Evolutionary conservation across 2,797 vertebrate species (phyloP).

Genomic region (Pseudotriccus pelzelni): DNA sequence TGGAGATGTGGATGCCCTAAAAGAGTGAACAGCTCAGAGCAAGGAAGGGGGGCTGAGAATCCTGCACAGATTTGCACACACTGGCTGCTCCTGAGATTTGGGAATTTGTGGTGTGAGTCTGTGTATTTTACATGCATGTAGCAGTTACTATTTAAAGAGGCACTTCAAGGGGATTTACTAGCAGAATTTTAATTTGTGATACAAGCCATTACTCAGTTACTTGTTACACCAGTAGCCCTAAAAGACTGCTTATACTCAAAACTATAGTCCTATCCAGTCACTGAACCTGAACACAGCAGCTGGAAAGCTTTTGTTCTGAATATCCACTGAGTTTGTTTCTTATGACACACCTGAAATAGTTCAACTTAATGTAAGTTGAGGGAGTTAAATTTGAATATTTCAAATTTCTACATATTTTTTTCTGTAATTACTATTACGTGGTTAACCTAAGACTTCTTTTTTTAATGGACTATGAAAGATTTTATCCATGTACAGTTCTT

Average conservation of each 20-base stretch:
- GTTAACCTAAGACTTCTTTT: not conserved
- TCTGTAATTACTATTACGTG: not conserved
- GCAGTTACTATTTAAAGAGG: conserved; percentile 20
- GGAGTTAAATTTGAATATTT: conserved; percentile 2
- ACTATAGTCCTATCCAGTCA: not conserved
- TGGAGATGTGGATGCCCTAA: not conserved
- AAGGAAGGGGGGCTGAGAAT: not conserved
- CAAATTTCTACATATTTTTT: not conserved
- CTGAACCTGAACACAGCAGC: conserved; percentile 1
- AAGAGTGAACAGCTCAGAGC: not conserved
- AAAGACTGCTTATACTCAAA: not conserved
- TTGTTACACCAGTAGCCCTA: conserved; percentile 3
- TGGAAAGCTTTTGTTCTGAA: conserved; percentile 29
- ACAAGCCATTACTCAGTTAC: not conserved
- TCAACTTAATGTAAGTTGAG: conserved; percentile 62
- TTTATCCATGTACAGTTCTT: not conserved
- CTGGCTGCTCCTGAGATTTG: conserved; percentile 29
- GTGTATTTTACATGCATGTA: not conserved
- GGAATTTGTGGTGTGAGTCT: not conserved
- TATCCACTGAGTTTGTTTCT: conserved; percentile 20
- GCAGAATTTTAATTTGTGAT: conserved; percentile 4
- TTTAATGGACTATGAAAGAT: not conserved
- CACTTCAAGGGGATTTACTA: conserved; percentile 38
- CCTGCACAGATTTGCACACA: not conserved
- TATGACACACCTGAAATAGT: not conserved